These are phyloP conservation scores for Rhinichthys klamathensis DNA, from an alignment of 2,113 vertebrate species.

Conservation along the genomic window DNA sequence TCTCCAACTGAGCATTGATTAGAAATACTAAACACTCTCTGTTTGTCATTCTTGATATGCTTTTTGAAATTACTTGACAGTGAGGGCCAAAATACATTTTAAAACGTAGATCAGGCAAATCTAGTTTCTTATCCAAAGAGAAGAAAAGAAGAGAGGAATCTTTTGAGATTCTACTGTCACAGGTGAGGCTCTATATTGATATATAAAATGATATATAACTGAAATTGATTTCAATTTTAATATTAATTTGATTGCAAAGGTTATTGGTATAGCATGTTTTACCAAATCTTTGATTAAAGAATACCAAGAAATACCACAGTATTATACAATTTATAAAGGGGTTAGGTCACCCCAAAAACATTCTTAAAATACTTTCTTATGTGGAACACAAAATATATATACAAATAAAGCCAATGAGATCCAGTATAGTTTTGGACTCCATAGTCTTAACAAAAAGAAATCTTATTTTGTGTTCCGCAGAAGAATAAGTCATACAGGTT, in stretches of 20 bases:
- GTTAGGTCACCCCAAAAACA: too few relatives aligned
- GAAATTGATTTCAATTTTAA: not conserved
- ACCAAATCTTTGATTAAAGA: conserved; percentile 2
- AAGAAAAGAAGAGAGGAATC: not conserved
- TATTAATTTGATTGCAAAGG: not conserved
- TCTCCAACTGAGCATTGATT: conserved; percentile 23
- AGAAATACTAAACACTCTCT: conserved; percentile 15
- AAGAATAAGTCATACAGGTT: not conserved
- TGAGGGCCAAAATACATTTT: not conserved
- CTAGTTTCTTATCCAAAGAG: not conserved
- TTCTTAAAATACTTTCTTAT: too few relatives aligned
- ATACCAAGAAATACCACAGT: not conserved
- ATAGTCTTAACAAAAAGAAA: too few relatives aligned
- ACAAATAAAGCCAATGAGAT: too few relatives aligned
- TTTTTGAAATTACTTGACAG: conserved; percentile 16
- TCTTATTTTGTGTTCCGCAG: too few relatives aligned
- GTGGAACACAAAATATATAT: too few relatives aligned
- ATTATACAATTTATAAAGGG: not conserved
- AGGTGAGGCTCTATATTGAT: not conserved
- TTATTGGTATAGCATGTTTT: conserved; percentile 12
- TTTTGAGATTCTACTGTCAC: not conserved
- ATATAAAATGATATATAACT: not conserved
- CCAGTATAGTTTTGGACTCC: too few relatives aligned
- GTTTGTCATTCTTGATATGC: conserved; percentile 22
- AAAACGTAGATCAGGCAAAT: conserved; percentile 4